Evolutionary conservation across 2,888 invertebrate species (phyloP), one percentile per base, ranked within the genome.

Genomic region (Drosophila gaucha): DNA sequence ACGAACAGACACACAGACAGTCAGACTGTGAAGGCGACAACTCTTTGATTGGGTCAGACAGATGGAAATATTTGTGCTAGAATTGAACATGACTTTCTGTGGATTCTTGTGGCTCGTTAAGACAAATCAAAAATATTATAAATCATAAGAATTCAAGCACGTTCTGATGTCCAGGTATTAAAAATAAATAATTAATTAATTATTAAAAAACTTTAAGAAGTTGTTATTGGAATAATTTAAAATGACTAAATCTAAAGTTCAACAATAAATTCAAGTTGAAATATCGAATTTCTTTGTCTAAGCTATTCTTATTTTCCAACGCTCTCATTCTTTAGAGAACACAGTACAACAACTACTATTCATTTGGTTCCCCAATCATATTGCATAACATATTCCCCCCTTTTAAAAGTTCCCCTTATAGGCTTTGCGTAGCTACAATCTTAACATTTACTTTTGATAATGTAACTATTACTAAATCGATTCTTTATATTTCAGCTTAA

Each of bases 31-130:
- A 64, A 62, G 52, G 67, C 57, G 84, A 77, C 85, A 78, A 76
- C 68, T 66, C 55, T 71, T 59, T 80, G 73, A 84, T 77, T 63
- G 84, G 60, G 44, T 62, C 70, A 56, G 44, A 33, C 71, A 68
- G 74, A 46, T 74, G 75, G 18, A 64, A 35, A 62, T 52, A 43
- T 18, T 14, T 64, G 28, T 28, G 33, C 39, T 33, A 24, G 24
- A 14, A 26, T 12, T n/a, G n/a, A 50, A 18, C 33, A 65, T 65
- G 66, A 65, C 16, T 50, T 67, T 55, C 46, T 56, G 31, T 31
- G 31, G 20, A 74, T 67, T 56, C 74, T 24, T 38, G 12, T 6
- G 36, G 30, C 33, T 49, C 36, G 26, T 67, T 51, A 35, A 36
- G 22, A 26, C 33, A 44, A 39, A 49, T 55, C 43, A 24, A 49